These are phyloP conservation scores for Streptopelia turtur DNA, from an alignment of 2,797 vertebrate genomes.

Conservation along the genomic window DNA sequence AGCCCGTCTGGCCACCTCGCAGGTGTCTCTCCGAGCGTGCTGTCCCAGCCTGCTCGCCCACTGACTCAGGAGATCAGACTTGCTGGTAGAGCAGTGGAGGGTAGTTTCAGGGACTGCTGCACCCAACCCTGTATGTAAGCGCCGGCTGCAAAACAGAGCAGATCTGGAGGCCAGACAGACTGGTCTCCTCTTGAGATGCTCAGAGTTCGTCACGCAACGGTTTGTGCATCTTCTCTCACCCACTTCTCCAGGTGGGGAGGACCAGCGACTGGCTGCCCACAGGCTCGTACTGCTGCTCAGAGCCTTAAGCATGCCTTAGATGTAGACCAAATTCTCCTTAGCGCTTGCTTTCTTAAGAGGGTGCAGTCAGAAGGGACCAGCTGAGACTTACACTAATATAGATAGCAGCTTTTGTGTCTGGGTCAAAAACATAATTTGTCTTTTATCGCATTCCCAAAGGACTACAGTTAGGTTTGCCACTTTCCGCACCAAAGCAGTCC, in stretches of 20 bases:
- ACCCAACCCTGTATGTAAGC: rapidly evolving
- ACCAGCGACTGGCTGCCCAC: rapidly evolving
- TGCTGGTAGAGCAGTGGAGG: constrained; percentile 31
- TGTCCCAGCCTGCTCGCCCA: not conserved
- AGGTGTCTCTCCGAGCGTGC: rapidly evolving
- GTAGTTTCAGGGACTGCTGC: constrained; percentile 13
- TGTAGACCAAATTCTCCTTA: not conserved
- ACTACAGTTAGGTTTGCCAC: not conserved
- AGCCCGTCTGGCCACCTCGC: rapidly evolving
- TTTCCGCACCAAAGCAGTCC: not conserved
- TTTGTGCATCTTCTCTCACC: not conserved
- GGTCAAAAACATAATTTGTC: not conserved
- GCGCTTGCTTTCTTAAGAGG: not conserved
- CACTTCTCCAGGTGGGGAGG: constrained; percentile 7
- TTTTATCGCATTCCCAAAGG: not conserved
- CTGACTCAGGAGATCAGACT: not conserved
- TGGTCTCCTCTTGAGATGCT: not conserved
- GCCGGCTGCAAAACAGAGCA: not conserved
- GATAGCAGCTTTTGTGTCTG: not conserved
- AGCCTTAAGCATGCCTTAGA: not conserved
- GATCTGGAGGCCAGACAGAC: not conserved
- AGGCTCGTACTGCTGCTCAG: not conserved
- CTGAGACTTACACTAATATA: not conserved
- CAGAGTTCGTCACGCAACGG: not conserved
- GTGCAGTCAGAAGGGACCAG: not conserved